Percentiles rank a stretch among this genome's conserved stretches.
Conservation (phyloP, 2,113 vertebrate genomes). For the Larimichthys crocea region DNA sequence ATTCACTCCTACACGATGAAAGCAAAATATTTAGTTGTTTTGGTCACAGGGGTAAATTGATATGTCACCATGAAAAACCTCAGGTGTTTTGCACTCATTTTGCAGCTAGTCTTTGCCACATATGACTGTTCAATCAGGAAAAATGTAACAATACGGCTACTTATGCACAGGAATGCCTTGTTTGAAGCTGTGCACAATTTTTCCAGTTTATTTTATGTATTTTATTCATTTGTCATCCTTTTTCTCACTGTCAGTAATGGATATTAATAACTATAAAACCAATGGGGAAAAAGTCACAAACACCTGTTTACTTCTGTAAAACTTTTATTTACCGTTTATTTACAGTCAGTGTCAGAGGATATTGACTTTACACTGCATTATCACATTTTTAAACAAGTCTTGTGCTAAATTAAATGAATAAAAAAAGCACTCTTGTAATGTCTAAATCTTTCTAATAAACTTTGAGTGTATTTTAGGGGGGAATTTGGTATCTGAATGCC, state of each 20-base stretch:
- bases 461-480: slow-evolving; percentile 78
- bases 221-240: slow-evolving; percentile 57
- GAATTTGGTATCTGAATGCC: slow-evolving; percentile 36
- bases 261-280: slow-evolving; percentile 60
- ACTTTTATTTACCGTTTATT: slow-evolving; percentile 66
- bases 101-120: slow-evolving; percentile 84
- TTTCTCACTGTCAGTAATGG: slow-evolving; percentile 62
- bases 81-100: slow-evolving; percentile 87
- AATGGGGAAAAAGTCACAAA: slow-evolving; percentile 59
- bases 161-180: slow-evolving; percentile 83
- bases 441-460: slow-evolving; percentile 83
- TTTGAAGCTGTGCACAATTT: slow-evolving; percentile 80
- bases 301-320: slow-evolving; percentile 68
- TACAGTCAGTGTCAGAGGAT: slow-evolving; percentile 52
- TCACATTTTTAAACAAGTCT: slow-evolving; percentile 78
- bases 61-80: slow-evolving; percentile 84
- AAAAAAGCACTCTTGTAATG: slow-evolving; percentile 77
- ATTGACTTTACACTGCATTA: slow-evolving; percentile 62
- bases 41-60: slow-evolving; percentile 80
- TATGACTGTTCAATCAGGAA: slow-evolving; percentile 82
- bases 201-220: slow-evolving; percentile 60
- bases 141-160: slow-evolving; percentile 76
- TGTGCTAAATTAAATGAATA: slow-evolving; percentile 75
- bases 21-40: slow-evolving; percentile 79
- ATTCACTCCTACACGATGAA: slow-evolving; percentile 76